Evolutionary conservation across 2,113 vertebrate species (phyloP).

Genomic region (Tricholaema leucomelas): DNA sequence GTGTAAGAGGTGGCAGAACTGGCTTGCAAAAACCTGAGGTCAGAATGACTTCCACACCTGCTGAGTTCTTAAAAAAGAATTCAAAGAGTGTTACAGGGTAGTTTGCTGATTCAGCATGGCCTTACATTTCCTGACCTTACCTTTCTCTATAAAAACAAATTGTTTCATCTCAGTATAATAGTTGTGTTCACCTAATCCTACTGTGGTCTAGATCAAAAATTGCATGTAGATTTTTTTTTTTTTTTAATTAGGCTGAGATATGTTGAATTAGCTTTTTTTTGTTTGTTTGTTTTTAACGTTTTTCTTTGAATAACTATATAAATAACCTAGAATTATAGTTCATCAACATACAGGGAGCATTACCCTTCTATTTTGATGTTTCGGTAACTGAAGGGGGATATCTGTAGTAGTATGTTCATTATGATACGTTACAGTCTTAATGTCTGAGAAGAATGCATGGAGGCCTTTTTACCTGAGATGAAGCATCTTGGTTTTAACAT

Average conservation of each 20-base stretch:
- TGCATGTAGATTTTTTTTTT: background rate
- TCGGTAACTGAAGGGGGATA: background rate
- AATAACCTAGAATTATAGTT: background rate
- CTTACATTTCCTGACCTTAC: background rate
- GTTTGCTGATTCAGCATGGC: constrained; percentile 30
- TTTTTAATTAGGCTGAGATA: background rate
- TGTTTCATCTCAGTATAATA: background rate
- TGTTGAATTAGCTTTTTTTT: background rate
- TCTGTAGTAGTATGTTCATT: background rate
- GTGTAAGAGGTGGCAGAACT: background rate
- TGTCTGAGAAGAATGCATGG: background rate
- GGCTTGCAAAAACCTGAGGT: constrained; percentile 8
- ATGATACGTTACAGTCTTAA: background rate
- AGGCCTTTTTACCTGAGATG: background rate
- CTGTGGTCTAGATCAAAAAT: background rate
- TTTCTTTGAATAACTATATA: background rate
- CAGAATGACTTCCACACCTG: constrained; percentile 26
- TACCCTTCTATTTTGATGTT: background rate
- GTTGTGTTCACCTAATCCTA: background rate
- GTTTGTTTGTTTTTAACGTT: background rate
- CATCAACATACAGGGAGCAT: background rate
- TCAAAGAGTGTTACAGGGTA: background rate
- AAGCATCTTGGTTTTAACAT: background rate
- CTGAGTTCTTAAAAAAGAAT: constrained; percentile 27
- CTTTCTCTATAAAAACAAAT: background rate